Conservation (phyloP, 2,888 invertebrate species). For the Dusona sp. region DNA sequence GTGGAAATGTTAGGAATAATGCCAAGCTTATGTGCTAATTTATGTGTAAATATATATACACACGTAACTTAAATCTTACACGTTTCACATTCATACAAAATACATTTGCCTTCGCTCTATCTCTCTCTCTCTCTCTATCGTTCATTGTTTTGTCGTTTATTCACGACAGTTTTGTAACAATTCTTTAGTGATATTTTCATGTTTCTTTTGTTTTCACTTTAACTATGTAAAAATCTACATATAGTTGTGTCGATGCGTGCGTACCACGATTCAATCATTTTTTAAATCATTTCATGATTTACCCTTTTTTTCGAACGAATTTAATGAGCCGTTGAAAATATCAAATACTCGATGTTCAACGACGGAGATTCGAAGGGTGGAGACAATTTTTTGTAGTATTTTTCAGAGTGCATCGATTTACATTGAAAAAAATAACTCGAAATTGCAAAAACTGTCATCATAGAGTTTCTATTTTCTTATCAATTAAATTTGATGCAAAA, state of each 20-base stretch:
- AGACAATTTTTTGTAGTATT: neutral
- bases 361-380: neutral
- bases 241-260: slow-evolving; percentile 46
- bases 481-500: neutral
- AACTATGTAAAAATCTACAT: slow-evolving; percentile 61
- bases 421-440: neutral
- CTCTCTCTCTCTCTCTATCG: too few relatives aligned
- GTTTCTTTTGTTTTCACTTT: neutral
- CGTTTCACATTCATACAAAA: slow-evolving; percentile 66
- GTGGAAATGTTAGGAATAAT: slow-evolving; percentile 68
- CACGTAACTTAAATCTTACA: slow-evolving; percentile 61
- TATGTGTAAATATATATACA: slow-evolving; percentile 27
- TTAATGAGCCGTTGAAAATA: neutral
- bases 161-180: slow-evolving; percentile 23
- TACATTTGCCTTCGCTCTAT: slow-evolving; percentile 33
- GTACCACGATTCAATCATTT: slow-evolving; percentile 47
- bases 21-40: slow-evolving; percentile 66
- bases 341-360: neutral
- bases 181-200: slow-evolving; percentile 37
- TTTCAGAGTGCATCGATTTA: neutral
- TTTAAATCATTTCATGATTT: neutral
- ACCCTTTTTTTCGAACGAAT: slow-evolving; percentile 16
- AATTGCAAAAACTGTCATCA: neutral
- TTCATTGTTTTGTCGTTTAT: slow-evolving; percentile 3
- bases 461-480: neutral